phyloP scores from a whole-genome alignment of 2,113 vertebrate species.

The Pipra filicauda region DNA sequence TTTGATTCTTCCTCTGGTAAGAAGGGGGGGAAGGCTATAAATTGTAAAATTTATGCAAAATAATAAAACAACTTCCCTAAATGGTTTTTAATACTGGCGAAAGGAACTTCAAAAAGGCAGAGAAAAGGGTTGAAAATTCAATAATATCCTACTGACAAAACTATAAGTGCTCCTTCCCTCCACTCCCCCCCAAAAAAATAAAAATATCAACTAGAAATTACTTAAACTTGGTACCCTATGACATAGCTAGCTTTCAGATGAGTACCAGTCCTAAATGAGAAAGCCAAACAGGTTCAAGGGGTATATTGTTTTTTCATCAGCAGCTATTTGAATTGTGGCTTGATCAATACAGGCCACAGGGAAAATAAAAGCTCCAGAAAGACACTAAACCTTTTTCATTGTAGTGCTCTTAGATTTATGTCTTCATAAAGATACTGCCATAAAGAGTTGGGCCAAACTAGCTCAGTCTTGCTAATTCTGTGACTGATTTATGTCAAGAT shows the following conservation, averaged over 20 bases:
- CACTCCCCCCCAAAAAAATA: neutral
- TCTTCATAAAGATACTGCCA: neutral
- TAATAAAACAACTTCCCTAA: neutral
- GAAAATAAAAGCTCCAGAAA: neutral
- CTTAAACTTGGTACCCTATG: neutral
- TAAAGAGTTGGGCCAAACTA: neutral
- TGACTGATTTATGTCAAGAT: neutral
- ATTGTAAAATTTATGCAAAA: neutral
- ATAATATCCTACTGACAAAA: neutral
- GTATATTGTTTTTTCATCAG: neutral
- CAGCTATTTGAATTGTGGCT: neutral
- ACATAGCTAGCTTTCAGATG: neutral
- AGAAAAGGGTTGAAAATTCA: neutral
- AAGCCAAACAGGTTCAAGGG: neutral
- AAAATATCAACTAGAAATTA: neutral
- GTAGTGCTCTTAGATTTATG: neutral
- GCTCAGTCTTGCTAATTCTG: neutral
- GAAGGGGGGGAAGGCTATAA: neutral
- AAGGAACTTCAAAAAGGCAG: neutral
- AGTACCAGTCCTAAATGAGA: neutral
- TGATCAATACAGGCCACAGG: neutral
- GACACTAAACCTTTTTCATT: neutral
- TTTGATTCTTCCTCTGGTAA: neutral
- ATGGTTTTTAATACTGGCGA: accelerated
- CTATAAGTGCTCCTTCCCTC: neutral